Conservation (phyloP, 2,113 vertebrate genomes). For the Ariopsis seemanni region DNA sequence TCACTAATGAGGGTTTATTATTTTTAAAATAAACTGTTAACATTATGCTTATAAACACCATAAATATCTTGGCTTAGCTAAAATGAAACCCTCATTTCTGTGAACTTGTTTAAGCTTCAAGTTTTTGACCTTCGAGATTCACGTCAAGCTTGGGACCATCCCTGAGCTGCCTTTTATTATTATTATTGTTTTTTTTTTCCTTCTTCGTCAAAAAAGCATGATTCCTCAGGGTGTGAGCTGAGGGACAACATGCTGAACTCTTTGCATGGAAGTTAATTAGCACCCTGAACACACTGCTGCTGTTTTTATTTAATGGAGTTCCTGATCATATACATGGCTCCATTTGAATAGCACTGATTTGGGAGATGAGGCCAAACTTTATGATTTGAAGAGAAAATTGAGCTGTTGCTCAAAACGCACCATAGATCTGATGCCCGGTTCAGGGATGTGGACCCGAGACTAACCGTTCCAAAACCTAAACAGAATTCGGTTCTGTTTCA, state of each 20-base stretch:
- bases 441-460: background rate
- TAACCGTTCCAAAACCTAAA: background rate
- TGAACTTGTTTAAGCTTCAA: background rate
- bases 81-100: background rate
- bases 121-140: background rate
- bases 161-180: background rate
- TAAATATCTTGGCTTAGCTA: background rate
- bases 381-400: background rate
- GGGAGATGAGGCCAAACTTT: background rate
- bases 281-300: conserved; percentile 3
- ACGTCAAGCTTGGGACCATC: background rate
- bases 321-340: background rate
- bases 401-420: background rate
- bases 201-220: background rate
- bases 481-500: background rate
- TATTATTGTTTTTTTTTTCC: too few relatives aligned
- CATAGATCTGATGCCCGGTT: too few relatives aligned
- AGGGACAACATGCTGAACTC: background rate
- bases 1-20: conserved; percentile 39
- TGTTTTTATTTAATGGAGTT: too few relatives aligned
- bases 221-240: background rate
- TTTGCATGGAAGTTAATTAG: background rate
- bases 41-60: conserved; percentile 2
- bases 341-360: background rate
- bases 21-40: background rate